Evolutionary conservation across 2,113 vertebrate species (phyloP).

Genomic region (Larimichthys polyactis): DNA sequence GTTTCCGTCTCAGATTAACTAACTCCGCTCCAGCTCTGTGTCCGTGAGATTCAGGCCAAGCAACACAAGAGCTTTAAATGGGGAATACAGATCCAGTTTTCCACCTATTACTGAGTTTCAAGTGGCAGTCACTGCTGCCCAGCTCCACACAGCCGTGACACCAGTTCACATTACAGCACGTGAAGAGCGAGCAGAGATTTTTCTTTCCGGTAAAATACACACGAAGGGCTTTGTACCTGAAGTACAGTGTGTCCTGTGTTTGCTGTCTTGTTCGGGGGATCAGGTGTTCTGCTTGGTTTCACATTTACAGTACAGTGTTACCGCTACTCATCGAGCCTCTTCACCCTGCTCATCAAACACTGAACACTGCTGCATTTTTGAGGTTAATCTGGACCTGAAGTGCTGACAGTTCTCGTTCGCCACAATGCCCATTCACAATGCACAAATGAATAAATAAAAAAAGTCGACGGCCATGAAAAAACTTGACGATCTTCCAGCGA

Average conservation of each 20-base stretch:
- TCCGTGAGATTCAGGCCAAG: slow-evolving; percentile 24
- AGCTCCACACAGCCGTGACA: slow-evolving; percentile 35
- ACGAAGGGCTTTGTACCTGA: slow-evolving; percentile 15
- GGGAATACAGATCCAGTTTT: slow-evolving; percentile 49
- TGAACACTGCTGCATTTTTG: slow-evolving; percentile 18
- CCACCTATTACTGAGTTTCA: slow-evolving; percentile 37
- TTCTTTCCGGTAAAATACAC: slow-evolving; percentile 10
- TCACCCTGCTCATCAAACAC: background rate
- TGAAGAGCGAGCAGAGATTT: slow-evolving; percentile 37
- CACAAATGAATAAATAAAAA: background rate
- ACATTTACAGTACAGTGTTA: slow-evolving; percentile 24
- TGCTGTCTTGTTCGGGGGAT: slow-evolving; percentile 31
- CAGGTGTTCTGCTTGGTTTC: slow-evolving; percentile 38
- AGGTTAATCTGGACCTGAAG: slow-evolving; percentile 27
- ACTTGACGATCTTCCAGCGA: background rate
- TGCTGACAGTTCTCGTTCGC: background rate
- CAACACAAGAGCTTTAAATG: slow-evolving; percentile 44
- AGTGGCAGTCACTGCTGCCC: slow-evolving; percentile 21
- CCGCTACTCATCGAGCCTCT: background rate
- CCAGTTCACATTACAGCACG: slow-evolving; percentile 46
- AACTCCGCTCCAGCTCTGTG: slow-evolving; percentile 21
- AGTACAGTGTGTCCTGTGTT: slow-evolving; percentile 19
- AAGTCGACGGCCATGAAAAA: background rate
- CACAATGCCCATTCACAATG: background rate
- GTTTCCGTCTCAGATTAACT: slow-evolving; percentile 53